These are phyloP conservation scores for Forbesichthys agassizii DNA, from an alignment of 2,113 vertebrate species.

Conservation along the genomic window DNA sequence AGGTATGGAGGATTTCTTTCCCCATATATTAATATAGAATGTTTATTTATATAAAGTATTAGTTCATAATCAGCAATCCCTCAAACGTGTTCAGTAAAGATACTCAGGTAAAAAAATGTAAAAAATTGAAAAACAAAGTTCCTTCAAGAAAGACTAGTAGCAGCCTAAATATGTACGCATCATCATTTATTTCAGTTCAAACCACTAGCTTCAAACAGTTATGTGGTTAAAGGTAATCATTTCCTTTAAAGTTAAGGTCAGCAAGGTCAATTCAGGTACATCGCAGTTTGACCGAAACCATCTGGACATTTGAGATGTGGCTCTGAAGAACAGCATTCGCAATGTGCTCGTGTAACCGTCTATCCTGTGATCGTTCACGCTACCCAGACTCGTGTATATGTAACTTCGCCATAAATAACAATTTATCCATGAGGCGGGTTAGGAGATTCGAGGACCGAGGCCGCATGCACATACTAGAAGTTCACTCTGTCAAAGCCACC, in stretches of 20 bases:
- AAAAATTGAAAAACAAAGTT: no score
- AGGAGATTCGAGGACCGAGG: slow-evolving; percentile 54
- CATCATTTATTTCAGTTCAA: slow-evolving; percentile 94
- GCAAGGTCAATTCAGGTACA: slow-evolving; percentile 70
- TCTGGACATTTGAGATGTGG: slow-evolving; percentile 49
- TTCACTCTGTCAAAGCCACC: slow-evolving; percentile 50
- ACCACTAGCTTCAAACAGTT: slow-evolving; percentile 82
- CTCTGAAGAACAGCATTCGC: slow-evolving; percentile 44
- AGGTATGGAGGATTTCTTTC: no score
- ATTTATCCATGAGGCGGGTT: slow-evolving; percentile 52
- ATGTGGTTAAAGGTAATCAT: slow-evolving; percentile 68
- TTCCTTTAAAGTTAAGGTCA: slow-evolving; percentile 76
- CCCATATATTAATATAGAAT: no score
- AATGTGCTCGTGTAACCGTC: slow-evolving; percentile 53
- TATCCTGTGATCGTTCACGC: slow-evolving; percentile 60
- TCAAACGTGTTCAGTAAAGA: no score
- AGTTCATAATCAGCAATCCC: no score
- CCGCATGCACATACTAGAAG: slow-evolving; percentile 52
- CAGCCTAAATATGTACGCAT: slow-evolving; percentile 80
- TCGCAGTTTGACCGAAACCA: slow-evolving; percentile 59
- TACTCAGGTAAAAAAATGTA: no score
- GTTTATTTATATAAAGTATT: no score
- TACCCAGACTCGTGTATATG: slow-evolving; percentile 62
- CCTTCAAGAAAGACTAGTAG: slow-evolving; percentile 30
- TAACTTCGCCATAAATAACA: slow-evolving; percentile 38